Conservation (phyloP, 2,113 vertebrate species). For the Hippocampus guttulatus region DNA sequence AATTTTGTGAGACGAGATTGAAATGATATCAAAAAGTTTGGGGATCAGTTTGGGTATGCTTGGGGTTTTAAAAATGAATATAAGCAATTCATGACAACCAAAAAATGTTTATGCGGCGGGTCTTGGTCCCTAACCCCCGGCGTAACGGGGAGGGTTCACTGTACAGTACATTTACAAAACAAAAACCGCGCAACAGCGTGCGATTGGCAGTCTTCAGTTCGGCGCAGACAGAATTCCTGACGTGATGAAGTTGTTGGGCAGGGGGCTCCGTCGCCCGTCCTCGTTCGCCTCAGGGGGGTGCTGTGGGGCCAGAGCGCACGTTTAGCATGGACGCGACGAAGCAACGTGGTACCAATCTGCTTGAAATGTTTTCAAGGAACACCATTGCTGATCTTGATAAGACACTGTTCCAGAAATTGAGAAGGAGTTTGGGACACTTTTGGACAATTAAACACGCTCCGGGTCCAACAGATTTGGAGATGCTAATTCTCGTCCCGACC, state of each 20-base stretch:
- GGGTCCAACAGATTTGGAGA: too few species aligned
- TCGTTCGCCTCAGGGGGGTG: slow-evolving; percentile 18
- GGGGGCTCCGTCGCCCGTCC: not conserved
- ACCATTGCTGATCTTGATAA: too few species aligned
- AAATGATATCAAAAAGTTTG: not conserved
- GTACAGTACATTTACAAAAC: not conserved
- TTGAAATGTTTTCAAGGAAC: not conserved
- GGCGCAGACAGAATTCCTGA: not conserved
- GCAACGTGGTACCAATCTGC: too few species aligned
- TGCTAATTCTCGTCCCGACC: too few species aligned
- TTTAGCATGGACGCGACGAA: not conserved
- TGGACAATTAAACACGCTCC: too few species aligned
- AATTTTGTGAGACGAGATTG: not conserved
- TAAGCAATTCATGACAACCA: not conserved
- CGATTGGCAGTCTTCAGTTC: not conserved
- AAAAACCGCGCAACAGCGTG: not conserved
- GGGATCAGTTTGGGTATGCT: too few species aligned
- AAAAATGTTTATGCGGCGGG: too few species aligned
- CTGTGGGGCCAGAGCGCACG: slow-evolving; percentile 8
- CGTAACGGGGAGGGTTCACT: not conserved
- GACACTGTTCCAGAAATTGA: too few species aligned
- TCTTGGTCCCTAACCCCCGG: too few species aligned
- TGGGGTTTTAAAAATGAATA: not conserved
- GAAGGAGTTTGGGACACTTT: too few species aligned
- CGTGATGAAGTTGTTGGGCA: not conserved